phyloP scores from a whole-genome alignment of 2,888 invertebrate species.

The Rhabditoides inermis region DNA sequence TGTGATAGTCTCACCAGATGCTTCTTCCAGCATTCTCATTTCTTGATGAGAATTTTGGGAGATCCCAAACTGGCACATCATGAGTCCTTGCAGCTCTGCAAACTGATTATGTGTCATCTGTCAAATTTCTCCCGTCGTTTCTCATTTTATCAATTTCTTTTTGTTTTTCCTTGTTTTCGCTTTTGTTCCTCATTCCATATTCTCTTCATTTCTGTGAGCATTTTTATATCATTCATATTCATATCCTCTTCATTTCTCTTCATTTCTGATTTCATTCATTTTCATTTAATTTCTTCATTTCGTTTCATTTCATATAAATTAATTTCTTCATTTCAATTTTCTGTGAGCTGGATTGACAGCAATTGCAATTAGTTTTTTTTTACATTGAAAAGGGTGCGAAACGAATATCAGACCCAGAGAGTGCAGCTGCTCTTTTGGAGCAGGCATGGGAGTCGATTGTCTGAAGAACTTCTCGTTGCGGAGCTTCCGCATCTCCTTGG shows the following conservation, averaged over 20 bases:
- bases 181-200: neutral
- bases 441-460: too few relatives aligned
- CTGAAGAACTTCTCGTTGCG: too few relatives aligned
- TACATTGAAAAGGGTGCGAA: too few relatives aligned
- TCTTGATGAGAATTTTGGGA: too few relatives aligned
- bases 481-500: too few relatives aligned
- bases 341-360: too few relatives aligned
- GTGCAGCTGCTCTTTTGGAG: too few relatives aligned
- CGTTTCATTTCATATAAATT: neutral
- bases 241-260: neutral
- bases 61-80: too few relatives aligned
- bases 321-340: neutral
- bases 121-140: neutral
- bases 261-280: neutral
- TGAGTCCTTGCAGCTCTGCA: too few relatives aligned
- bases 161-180: neutral
- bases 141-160: neutral
- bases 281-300: neutral
- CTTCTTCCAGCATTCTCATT: neutral
- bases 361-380: too few relatives aligned
- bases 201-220: neutral
- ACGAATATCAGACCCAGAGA: too few relatives aligned
- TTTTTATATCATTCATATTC: neutral
- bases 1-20: neutral
- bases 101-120: too few relatives aligned